These are phyloP conservation scores for Mobula birostris DNA, from an alignment of 2,113 vertebrate genomes.

Conservation along the genomic window DNA sequence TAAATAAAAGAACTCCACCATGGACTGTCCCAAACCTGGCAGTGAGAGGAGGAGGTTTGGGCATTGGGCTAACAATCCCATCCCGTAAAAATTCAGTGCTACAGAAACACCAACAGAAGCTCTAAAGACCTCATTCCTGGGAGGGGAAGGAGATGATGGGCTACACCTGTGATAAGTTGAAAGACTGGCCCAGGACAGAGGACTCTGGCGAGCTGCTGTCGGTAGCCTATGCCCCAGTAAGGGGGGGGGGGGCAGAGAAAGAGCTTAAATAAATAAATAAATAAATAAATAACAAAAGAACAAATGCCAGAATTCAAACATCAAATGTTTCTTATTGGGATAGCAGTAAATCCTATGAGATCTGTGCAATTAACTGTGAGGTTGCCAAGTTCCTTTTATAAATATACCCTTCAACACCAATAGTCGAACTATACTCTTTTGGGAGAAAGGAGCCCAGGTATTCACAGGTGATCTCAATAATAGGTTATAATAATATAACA, in stretches of 20 bases:
- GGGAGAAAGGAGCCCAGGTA: neutral
- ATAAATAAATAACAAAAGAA: neutral
- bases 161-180: no score
- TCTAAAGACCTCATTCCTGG: no score
- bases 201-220: no score
- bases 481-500: constrained; percentile 13
- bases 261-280: neutral
- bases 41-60: no score
- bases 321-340: neutral
- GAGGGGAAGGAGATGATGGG: no score
- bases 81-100: no score
- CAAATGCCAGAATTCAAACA: constrained; percentile 6
- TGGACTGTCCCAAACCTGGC: no score
- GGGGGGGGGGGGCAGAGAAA: no score
- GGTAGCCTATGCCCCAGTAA: no score
- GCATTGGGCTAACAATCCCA: no score
- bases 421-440: neutral
- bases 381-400: neutral
- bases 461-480: neutral
- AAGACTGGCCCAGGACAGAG: no score
- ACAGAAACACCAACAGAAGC: no score
- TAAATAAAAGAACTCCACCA: neutral
- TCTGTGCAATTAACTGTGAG: neutral
- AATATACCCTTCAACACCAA: neutral
- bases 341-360: neutral